A percentile compares a stretch with the other conserved stretches of the same genome.
These are phyloP conservation scores for Synergus umbraculus DNA, from an alignment of 2,888 invertebrate species.

Conservation along the genomic window DNA sequence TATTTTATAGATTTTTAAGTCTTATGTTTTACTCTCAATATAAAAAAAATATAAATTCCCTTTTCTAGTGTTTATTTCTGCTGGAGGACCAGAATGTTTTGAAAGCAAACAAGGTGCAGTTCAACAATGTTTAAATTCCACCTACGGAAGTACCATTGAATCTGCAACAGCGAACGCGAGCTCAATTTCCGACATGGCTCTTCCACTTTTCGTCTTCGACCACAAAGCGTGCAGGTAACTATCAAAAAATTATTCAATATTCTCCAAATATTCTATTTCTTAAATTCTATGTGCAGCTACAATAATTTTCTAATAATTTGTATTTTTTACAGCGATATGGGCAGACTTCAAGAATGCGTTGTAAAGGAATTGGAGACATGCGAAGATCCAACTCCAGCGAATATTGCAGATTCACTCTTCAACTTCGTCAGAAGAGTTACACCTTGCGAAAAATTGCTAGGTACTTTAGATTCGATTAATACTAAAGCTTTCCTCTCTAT, in stretches of 20 bases:
- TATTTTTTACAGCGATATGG: conserved; percentile 77
- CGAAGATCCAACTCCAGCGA: conserved; percentile 86
- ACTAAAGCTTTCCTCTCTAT: neutral
- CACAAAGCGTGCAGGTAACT: conserved; percentile 80
- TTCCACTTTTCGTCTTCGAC: conserved; percentile 82
- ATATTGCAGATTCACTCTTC: conserved; percentile 88
- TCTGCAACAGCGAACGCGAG: conserved; percentile 69
- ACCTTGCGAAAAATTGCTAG: conserved; percentile 78
- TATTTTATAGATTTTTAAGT: neutral
- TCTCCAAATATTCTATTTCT: neutral
- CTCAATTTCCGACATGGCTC: conserved; percentile 50
- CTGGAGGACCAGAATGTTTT: conserved; percentile 89
- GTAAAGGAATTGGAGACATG: conserved; percentile 84
- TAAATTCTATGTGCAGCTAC: neutral
- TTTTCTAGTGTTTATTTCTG: conserved; percentile 86
- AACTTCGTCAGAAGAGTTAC: conserved; percentile 84
- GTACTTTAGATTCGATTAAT: conserved; percentile 1
- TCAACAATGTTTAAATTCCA: conserved; percentile 82
- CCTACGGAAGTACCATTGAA: conserved; percentile 76
- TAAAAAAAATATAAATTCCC: conserved; percentile 29
- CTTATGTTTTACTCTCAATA: neutral
- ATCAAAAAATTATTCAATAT: conserved; percentile 15
- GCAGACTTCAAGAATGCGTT: conserved; percentile 80
- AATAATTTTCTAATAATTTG: conserved; percentile 1
- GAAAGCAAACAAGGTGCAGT: conserved; percentile 81